These are phyloP conservation scores for Nymphalis c-album DNA, from an alignment of 2,888 invertebrate species.

Conservation along the genomic window DNA sequence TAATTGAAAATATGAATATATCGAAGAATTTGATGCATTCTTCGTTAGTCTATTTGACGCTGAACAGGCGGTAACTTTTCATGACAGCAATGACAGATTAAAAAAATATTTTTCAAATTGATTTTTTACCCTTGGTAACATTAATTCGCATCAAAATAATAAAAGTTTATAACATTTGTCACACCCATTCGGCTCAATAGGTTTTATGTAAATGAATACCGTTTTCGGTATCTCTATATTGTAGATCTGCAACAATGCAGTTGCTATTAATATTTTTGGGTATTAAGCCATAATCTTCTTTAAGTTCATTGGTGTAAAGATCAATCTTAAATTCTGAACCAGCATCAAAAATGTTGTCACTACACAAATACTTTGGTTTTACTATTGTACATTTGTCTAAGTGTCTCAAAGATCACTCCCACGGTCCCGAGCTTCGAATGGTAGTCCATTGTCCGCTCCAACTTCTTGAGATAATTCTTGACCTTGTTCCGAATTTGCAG, in stretches of 20 bases:
- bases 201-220: conserved; percentile 48
- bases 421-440: conserved; percentile 61
- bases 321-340: conserved; percentile 26
- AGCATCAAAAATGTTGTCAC: conserved; percentile 39
- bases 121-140: not conserved
- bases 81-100: too few relatives aligned
- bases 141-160: conserved; percentile 15
- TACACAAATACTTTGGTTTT: conserved; percentile 33
- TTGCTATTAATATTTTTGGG: conserved; percentile 31
- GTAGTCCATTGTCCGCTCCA: conserved; percentile 66
- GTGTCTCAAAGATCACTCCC: conserved; percentile 69
- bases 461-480: conserved; percentile 70
- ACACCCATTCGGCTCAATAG: conserved; percentile 46
- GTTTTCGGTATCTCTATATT: conserved; percentile 51
- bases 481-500: conserved; percentile 70
- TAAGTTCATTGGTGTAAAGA: conserved; percentile 27
- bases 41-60: too few relatives aligned
- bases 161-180: conserved; percentile 44
- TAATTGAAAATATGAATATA: too few relatives aligned
- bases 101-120: too few relatives aligned
- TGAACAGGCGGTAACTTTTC: too few relatives aligned
- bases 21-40: too few relatives aligned
- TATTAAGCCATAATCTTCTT: conserved; percentile 25
- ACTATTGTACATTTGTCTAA: conserved; percentile 44
- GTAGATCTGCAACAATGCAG: conserved; percentile 41